These are phyloP conservation scores for Apis florea DNA, from an alignment of 1,140 invertebrate species.

Conservation along the genomic window DNA sequence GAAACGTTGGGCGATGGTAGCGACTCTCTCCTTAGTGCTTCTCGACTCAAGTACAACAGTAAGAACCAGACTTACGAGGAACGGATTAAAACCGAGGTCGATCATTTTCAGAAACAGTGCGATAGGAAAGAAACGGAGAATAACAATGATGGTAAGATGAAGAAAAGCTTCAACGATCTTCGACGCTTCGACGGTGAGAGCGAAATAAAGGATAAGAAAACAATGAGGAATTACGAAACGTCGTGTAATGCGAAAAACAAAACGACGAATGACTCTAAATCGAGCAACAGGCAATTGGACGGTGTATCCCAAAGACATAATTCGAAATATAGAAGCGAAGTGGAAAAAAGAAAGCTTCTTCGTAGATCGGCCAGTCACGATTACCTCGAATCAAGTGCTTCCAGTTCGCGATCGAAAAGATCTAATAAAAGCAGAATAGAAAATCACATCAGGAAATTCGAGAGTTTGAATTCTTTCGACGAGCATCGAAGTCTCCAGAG, in stretches of 20 bases:
- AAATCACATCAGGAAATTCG: conserved; percentile 75
- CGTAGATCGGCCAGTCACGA: conserved; percentile 64
- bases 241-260: conserved; percentile 24
- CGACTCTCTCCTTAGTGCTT: conserved; percentile 86
- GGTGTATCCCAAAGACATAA: conserved; percentile 44
- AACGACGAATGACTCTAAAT: conserved; percentile 36
- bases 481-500: conserved; percentile 67
- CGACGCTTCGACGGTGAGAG: conserved; percentile 21
- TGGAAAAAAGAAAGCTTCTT: conserved; percentile 66
- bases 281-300: conserved; percentile 61
- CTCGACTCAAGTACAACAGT: conserved; percentile 78
- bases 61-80: conserved; percentile 65
- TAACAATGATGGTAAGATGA: conserved; percentile 9
- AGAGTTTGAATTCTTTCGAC: conserved; percentile 76
- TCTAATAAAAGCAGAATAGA: conserved; percentile 65
- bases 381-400: conserved; percentile 50
- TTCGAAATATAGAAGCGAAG: conserved; percentile 62
- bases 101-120: conserved; percentile 41
- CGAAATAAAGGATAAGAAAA: conserved; percentile 41
- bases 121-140: conserved; percentile 6
- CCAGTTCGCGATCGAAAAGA: conserved; percentile 79
- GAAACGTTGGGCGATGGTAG: conserved; percentile 86
- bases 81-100: not conserved
- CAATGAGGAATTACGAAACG: conserved; percentile 57
- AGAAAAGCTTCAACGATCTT: conserved; percentile 50